Base-by-base conservation (phyloP, 2,888 invertebrate genomes). In the Alitta virens region DNA sequence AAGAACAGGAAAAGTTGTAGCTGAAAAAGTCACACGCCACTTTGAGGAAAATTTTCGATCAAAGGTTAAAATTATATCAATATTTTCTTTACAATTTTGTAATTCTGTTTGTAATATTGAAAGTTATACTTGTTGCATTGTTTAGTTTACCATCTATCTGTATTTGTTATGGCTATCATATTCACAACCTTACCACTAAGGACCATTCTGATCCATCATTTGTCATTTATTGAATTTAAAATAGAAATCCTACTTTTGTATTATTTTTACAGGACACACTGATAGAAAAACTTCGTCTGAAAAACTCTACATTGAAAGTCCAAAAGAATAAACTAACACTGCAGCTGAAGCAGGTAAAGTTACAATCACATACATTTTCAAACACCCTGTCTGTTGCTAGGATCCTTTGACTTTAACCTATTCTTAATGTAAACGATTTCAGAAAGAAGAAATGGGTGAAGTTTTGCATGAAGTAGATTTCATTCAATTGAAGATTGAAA, bases 381-480 rank as follows among this genome's bases (percentile, higher is more conserved):
- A n/a, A n/a, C n/a, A n/a, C n/a, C n/a, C n/a, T n/a, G n/a, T n/a
- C n/a, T n/a, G n/a, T n/a, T n/a, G n/a, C n/a, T n/a, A n/a, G n/a
- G n/a, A n/a, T n/a, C n/a, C n/a, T n/a, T n/a, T n/a, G n/a, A n/a
- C n/a, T n/a, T 33, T 33, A 33, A 33, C 12, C 12, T 33, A 33
- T 33, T 33, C 12, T 12, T 7, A 33, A 33, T 33, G 12, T 7
- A 33, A 33, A 33, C 33, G 12, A 7, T 33, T 33, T 33, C 62
- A 80, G 79, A 82, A 82, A 79, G 82, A 82, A 62, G 82, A 82
- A 65, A 81, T 82, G 80, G 82, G 82, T 26, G 82, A 82, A 67
- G 80, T 80, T 1, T 68, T 82, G 33, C 81, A 82, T 69, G 82
- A 82, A 63, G 82, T 82, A n/a, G 82, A 82, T 67, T 82, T 82